phyloP scores from a whole-genome alignment of 1,140 invertebrate genomes.

The Palaemon carinicauda region DNA sequence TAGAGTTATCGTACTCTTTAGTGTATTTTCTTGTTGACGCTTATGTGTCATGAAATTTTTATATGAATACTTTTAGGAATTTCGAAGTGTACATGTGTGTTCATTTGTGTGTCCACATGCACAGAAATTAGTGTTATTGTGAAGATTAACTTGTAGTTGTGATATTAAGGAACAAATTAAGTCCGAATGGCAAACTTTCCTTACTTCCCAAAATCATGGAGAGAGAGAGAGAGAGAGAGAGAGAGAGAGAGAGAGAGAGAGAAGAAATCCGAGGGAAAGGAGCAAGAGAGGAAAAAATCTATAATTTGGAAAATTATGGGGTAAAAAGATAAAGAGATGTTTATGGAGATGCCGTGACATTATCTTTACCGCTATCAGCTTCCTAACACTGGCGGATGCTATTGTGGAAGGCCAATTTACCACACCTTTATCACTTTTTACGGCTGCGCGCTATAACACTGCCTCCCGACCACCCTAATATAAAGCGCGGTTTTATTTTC shows the following conservation, averaged over 20 bases:
- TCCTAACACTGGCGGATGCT: neutral
- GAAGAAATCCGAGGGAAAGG: no score
- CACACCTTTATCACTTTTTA: neutral
- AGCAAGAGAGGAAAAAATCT: neutral
- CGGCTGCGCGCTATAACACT: neutral
- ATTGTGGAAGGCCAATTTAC: neutral
- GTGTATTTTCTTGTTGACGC: no score
- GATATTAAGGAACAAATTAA: neutral
- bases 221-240: constrained; percentile 30
- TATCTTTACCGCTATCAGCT: neutral
- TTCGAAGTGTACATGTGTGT: no score
- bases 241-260: neutral
- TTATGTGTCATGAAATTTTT: no score
- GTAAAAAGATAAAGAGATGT: neutral
- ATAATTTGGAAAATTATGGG: neutral
- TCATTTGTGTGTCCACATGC: no score
- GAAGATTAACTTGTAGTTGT: neutral
- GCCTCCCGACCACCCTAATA: no score
- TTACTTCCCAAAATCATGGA: neutral
- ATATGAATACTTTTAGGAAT: no score
- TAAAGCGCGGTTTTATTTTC: no score
- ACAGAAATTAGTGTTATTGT: neutral
- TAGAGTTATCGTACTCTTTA: no score
- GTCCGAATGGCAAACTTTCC: neutral
- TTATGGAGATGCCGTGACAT: neutral